phyloP scores from a whole-genome alignment of 2,797 vertebrate species.

The Oophaga sylvatica region DNA sequence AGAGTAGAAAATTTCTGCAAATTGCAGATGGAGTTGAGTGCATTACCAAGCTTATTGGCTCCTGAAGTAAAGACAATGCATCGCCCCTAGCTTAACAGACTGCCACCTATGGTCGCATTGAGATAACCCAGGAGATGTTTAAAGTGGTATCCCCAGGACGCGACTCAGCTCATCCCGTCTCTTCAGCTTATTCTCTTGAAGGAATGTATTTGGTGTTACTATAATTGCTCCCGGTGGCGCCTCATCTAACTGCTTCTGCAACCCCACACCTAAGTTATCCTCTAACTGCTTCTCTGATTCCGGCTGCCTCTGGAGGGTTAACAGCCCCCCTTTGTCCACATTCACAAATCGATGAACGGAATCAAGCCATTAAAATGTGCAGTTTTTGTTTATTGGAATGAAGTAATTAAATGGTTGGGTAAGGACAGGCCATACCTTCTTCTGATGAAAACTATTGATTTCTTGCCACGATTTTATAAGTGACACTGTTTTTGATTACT shows the following conservation, averaged over 20 bases:
- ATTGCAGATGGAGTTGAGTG: background rate
- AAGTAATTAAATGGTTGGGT: slow-evolving; percentile 87
- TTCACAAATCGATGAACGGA: slow-evolving; percentile 78
- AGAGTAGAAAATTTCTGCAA: background rate
- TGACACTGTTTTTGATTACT: slow-evolving; percentile 92
- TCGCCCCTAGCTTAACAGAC: background rate
- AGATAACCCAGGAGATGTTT: background rate
- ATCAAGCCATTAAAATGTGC: slow-evolving; percentile 86
- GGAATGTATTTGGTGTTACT: slow-evolving; percentile 2
- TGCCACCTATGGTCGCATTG: background rate
- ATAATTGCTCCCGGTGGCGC: slow-evolving; percentile 29
- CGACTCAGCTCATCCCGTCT: background rate
- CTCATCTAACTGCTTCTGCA: slow-evolving; percentile 22
- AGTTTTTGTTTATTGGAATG: slow-evolving; percentile 85
- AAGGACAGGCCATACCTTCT: slow-evolving; percentile 82
- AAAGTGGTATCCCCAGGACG: background rate
- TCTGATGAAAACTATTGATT: slow-evolving; percentile 88
- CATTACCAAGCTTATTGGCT: background rate
- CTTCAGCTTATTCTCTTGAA: slow-evolving; percentile 1
- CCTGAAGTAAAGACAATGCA: background rate
- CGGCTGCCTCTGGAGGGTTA: slow-evolving; percentile 42
- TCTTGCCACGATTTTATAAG: slow-evolving; percentile 85
- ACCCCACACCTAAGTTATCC: slow-evolving; percentile 20
- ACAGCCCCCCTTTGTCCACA: slow-evolving; percentile 51
- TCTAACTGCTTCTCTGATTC: slow-evolving; percentile 26